Percentiles rank a stretch among this genome's conserved stretches.
phyloP scores from a whole-genome alignment of 2,888 invertebrate species.

The Scrobipalpa costella region DNA sequence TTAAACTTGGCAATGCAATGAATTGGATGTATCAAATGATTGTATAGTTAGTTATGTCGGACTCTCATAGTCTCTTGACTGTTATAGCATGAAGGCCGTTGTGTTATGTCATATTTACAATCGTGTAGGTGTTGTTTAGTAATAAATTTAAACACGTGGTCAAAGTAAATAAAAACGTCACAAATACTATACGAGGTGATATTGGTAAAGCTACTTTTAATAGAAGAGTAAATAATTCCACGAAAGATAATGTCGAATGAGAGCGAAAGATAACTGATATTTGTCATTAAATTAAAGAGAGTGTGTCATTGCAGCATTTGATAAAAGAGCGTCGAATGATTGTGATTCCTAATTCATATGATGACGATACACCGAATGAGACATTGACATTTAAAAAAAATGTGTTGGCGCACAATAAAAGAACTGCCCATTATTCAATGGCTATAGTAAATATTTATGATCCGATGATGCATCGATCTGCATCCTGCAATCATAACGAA shows the following conservation, averaged over 20 bases:
- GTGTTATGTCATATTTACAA: conserved; percentile 33
- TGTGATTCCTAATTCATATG: too few species aligned
- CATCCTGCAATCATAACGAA: neutral
- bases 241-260: neutral
- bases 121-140: conserved; percentile 15
- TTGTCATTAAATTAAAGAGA: neutral
- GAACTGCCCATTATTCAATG: too few species aligned
- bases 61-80: conserved; percentile 30
- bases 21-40: neutral
- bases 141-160: neutral
- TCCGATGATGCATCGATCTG: too few species aligned
- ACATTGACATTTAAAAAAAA: too few species aligned
- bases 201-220: too few species aligned
- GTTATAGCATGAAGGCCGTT: conserved; percentile 34
- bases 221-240: neutral
- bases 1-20: neutral
- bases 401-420: too few species aligned
- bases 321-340: too few species aligned
- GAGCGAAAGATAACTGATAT: neutral
- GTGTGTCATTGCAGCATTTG: too few species aligned
- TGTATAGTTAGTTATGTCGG: conserved; percentile 21
- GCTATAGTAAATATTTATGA: too few species aligned
- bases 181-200: neutral
- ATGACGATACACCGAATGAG: too few species aligned
- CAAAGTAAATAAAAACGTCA: neutral